Conservation (phyloP, 2,797 vertebrate genomes). For the Hydrolagus colliei region DNA sequence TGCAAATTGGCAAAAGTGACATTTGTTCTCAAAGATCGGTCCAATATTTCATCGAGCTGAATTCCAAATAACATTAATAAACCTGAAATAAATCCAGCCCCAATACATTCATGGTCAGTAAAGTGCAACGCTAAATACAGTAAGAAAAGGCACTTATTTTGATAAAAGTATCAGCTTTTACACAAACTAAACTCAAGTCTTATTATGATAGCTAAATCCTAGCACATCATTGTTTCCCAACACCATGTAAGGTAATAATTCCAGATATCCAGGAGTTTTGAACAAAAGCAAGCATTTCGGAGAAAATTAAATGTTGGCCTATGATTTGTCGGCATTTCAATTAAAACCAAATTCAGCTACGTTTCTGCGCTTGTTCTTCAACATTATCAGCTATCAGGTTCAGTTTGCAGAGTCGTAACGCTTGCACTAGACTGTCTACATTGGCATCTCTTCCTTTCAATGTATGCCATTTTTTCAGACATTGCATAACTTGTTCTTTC, state of each 20-base stretch:
- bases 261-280: too few species aligned
- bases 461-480: constrained; percentile 65
- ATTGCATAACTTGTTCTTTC: constrained; percentile 55
- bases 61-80: neutral
- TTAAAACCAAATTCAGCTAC: neutral
- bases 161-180: neutral
- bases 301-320: too few species aligned
- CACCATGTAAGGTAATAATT: too few species aligned
- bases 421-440: constrained; percentile 50
- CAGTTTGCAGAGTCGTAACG: constrained; percentile 56
- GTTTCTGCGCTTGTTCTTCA: constrained; percentile 40
- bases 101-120: neutral
- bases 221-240: too few species aligned
- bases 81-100: neutral
- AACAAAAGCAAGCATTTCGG: too few species aligned
- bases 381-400: constrained; percentile 72
- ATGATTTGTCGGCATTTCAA: too few species aligned
- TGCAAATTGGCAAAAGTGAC: neutral
- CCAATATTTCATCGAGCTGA: neutral
- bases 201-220: too few species aligned
- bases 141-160: neutral
- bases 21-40: neutral
- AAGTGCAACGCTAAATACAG: neutral
- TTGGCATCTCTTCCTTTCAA: constrained; percentile 44
- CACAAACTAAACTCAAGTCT: neutral